Conservation (phyloP, 2,888 invertebrate genomes). For the Cryptus viduatorius region DNA sequence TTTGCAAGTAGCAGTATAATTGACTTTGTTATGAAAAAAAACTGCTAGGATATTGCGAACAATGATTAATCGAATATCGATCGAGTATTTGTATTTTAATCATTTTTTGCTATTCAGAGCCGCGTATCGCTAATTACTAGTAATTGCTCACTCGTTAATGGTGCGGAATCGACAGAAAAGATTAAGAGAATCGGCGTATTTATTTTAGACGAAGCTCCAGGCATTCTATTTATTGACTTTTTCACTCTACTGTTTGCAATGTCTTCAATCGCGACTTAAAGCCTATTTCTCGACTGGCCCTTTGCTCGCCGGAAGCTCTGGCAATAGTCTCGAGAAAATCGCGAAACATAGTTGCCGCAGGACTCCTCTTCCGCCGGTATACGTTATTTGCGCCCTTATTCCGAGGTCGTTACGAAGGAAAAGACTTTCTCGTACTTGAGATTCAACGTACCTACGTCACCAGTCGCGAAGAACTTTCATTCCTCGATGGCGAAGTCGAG, state of each 20-base stretch:
- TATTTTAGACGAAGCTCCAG: constrained; percentile 36
- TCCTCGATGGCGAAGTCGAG: background rate
- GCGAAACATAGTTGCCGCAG: background rate
- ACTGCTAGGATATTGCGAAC: background rate
- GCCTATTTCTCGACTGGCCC: background rate
- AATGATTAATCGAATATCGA: background rate
- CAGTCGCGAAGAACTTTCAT: constrained; percentile 1
- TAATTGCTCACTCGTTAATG: constrained; percentile 28
- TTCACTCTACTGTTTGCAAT: constrained; percentile 2
- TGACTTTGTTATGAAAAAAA: background rate
- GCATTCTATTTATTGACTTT: constrained; percentile 18
- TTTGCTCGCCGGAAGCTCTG: background rate
- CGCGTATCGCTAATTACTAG: constrained; percentile 46
- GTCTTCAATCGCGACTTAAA: background rate
- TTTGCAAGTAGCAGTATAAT: background rate
- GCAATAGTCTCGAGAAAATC: background rate
- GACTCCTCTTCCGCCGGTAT: background rate
- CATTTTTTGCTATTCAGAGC: constrained; percentile 25
- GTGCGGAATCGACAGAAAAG: constrained; percentile 33
- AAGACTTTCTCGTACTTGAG: constrained; percentile 13
- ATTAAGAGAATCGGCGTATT: constrained; percentile 56
- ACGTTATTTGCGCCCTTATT: constrained; percentile 41
- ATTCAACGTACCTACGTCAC: constrained; percentile 9
- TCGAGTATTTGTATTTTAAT: constrained; percentile 47
- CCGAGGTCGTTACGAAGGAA: constrained; percentile 28